Percentiles rank a stretch among this genome's conserved stretches.
Conservation (phyloP, 2,888 invertebrate genomes). For the Tiphia femorata region DNA sequence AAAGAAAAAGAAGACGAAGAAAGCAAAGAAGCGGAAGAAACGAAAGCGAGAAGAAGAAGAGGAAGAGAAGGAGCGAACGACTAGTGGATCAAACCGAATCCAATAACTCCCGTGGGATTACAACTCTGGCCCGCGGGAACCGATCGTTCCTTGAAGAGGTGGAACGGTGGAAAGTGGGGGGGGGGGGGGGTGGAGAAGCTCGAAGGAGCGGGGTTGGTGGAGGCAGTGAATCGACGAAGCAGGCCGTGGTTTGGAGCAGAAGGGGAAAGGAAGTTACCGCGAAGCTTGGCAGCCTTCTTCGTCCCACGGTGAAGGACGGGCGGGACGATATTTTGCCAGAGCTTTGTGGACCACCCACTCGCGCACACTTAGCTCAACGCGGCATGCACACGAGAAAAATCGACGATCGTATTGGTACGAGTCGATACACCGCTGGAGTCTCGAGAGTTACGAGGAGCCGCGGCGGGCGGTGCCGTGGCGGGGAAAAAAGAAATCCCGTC, state of each 20-base stretch:
- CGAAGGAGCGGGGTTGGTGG: neutral
- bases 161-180: slow-evolving; percentile 17
- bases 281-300: slow-evolving; percentile 1
- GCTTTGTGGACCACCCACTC: too few species aligned
- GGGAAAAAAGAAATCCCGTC: too few species aligned
- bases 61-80: slow-evolving; percentile 24
- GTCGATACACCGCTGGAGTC: too few species aligned
- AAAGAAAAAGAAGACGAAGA: slow-evolving; percentile 13
- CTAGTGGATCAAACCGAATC: slow-evolving; percentile 62
- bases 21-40: slow-evolving; percentile 16
- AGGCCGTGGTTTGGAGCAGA: neutral
- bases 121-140: slow-evolving; percentile 48
- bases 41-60: slow-evolving; percentile 6
- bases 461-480: too few species aligned
- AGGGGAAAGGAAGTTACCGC: neutral
- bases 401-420: too few species aligned
- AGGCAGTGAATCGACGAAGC: neutral
- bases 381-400: too few species aligned
- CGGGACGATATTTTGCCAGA: neutral
- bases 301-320: neutral
- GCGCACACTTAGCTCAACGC: too few species aligned
- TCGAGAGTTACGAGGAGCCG: too few species aligned
- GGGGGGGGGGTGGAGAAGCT: neutral
- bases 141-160: slow-evolving; percentile 40
- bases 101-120: slow-evolving; percentile 64